A percentile compares a stretch with the other conserved stretches of the same genome.
Conservation (phyloP, 2,113 vertebrate species). For the Tyrannus savana region DNA sequence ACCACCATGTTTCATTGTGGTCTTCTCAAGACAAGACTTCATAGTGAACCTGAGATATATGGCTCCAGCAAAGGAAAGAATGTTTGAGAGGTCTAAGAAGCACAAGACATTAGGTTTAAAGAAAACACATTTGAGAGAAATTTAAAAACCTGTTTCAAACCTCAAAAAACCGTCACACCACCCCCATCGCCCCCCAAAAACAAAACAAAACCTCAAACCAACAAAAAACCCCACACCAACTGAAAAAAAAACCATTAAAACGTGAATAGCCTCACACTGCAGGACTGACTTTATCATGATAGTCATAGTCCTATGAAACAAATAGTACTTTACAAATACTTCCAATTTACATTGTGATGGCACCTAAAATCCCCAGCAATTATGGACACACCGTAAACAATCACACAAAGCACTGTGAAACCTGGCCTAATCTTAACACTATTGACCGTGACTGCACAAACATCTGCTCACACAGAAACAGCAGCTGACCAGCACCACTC, state of each 20-base stretch:
- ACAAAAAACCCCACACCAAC: background rate
- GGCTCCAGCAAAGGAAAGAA: background rate
- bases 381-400: background rate
- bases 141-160: background rate
- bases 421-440: background rate
- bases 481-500: background rate
- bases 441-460: background rate
- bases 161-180: background rate
- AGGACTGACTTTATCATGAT: background rate
- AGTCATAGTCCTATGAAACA: background rate
- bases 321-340: background rate
- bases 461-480: background rate
- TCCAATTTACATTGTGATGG: background rate
- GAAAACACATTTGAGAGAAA: background rate
- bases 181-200: background rate
- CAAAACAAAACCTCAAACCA: background rate
- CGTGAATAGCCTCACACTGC: background rate
- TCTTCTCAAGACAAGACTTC: background rate
- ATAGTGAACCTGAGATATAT: background rate
- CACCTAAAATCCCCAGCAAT: background rate
- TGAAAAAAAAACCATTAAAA: background rate
- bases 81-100: background rate
- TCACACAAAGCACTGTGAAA: slow-evolving; percentile 20
- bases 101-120: background rate
- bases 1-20: background rate